Evolutionary conservation across 2,113 vertebrate species (phyloP), one percentile per base, ranked within the genome.

Genomic region (Chloropsis cyanopogon): DNA sequence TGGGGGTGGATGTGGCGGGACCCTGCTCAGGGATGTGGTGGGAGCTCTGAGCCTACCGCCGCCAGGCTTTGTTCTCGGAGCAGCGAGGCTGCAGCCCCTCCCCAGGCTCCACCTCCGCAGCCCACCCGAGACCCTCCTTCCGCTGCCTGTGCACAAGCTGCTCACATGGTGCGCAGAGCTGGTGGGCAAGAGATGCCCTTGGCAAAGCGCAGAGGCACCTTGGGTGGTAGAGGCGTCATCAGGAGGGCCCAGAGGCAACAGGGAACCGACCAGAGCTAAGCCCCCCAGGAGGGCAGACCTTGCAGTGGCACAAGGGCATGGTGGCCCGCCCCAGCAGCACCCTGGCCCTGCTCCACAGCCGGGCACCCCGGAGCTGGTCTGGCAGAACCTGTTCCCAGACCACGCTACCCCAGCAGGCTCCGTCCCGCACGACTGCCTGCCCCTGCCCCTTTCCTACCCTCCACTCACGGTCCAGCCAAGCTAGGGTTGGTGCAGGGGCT

Each of bases 41-140:
- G 54, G 72, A 89, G 60, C 11, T 18, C 6, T 4, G 8, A 88
- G 88, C 82, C 89, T 8, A 16, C 86, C 2, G 46, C 93, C 23
- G 42, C 82, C 70, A 46, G 93, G 96, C 96, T 96, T 96, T 96
- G 96, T 96, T 96, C 96, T 96, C 92, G 0, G 90, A 96, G 85
- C 57, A 85, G 93, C 7, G 8, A 17, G 54, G 83, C 85, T 4
- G 37, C 90, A 5, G 96, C 93, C 95, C 96, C 95, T 94, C 96
- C 96, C 79, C 85, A 72, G 82, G 92, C 96, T 96, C 96, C 96
- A 93, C 96, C 96, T 94, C 95, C 96, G 20, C 82, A 96, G 95
- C 93, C 96, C 96, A 96, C 95, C 93, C 88, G 66, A 92, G 95
- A 96, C 96, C 92, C 93, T 92, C 95, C 95, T 96, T 95, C 96